Evolutionary conservation across 1,140 invertebrate genomes (phyloP).

Genomic region (Aphis craccivora): DNA sequence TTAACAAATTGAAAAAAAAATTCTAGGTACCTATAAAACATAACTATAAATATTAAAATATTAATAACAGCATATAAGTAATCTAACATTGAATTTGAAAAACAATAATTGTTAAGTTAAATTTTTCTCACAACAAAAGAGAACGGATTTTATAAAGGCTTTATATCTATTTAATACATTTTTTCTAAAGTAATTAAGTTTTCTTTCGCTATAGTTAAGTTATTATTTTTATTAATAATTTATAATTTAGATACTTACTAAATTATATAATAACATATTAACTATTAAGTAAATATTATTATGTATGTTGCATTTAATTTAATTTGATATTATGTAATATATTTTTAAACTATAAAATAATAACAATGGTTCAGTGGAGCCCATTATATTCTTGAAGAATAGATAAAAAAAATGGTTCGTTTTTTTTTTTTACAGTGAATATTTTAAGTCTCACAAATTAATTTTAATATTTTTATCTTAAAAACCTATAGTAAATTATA

Average conservation of each 20-base stretch:
- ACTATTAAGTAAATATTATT: background rate
- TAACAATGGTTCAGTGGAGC: background rate
- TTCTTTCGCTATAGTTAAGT: slow-evolving; percentile 16
- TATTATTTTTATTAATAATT: background rate
- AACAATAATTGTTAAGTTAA: background rate
- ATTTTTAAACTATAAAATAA: background rate
- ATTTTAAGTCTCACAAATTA: background rate
- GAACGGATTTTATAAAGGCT: background rate
- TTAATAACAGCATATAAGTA: background rate
- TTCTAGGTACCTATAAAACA: background rate
- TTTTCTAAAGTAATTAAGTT: background rate
- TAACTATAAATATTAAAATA: background rate
- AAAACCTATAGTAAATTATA: background rate
- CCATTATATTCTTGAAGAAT: too few relatives aligned
- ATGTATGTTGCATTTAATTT: background rate
- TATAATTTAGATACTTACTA: background rate
- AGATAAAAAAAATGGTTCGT: too few relatives aligned
- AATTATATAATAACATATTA: background rate
- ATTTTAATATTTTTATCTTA: background rate
- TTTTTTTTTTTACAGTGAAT: background rate
- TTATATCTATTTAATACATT: background rate
- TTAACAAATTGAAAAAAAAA: background rate
- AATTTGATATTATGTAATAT: background rate
- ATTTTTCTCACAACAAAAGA: background rate
- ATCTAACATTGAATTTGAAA: background rate